These are phyloP conservation scores for Nephrotoma guestfalica DNA, from an alignment of 2,888 invertebrate genomes.

Conservation along the genomic window DNA sequence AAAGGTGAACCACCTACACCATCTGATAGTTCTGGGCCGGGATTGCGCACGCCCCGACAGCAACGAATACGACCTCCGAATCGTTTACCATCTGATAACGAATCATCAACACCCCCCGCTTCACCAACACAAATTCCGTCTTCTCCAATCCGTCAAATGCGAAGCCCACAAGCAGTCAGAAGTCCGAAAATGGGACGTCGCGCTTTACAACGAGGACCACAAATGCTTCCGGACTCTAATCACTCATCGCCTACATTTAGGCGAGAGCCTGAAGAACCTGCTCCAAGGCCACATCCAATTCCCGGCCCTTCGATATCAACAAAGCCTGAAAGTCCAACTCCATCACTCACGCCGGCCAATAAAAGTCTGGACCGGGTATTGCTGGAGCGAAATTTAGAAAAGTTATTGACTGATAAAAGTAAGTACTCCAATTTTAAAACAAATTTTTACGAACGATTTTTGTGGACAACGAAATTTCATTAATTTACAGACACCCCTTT, in stretches of 20 bases:
- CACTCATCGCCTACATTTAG: neutral
- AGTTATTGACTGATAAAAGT: constrained; percentile 21
- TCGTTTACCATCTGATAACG: constrained; percentile 37
- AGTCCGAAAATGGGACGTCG: constrained; percentile 41
- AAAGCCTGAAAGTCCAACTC: constrained; percentile 27
- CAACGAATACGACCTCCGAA: constrained; percentile 36
- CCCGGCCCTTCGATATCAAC: constrained; percentile 21
- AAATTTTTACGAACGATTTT: neutral
- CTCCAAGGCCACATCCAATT: neutral
- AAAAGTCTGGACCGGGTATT: constrained; percentile 24
- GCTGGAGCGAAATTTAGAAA: constrained; percentile 21
- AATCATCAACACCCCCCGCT: constrained; percentile 35
- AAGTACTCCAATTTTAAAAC: neutral
- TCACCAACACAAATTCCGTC: constrained; percentile 44
- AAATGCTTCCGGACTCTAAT: neutral
- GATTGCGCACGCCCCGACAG: constrained; percentile 46
- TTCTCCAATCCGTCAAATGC: constrained; percentile 37
- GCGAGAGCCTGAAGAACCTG: constrained; percentile 1
- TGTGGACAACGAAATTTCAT: neutral
- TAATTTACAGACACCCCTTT: neutral
- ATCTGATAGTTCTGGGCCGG: constrained; percentile 65
- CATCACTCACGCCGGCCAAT: constrained; percentile 26
- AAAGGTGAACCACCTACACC: constrained; percentile 82
- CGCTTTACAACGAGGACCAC: constrained; percentile 29
- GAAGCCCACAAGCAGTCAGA: constrained; percentile 41